phyloP scores from a whole-genome alignment of 92 coral and sea anemone genomes.

The Isaurus tuberculatus region DNA sequence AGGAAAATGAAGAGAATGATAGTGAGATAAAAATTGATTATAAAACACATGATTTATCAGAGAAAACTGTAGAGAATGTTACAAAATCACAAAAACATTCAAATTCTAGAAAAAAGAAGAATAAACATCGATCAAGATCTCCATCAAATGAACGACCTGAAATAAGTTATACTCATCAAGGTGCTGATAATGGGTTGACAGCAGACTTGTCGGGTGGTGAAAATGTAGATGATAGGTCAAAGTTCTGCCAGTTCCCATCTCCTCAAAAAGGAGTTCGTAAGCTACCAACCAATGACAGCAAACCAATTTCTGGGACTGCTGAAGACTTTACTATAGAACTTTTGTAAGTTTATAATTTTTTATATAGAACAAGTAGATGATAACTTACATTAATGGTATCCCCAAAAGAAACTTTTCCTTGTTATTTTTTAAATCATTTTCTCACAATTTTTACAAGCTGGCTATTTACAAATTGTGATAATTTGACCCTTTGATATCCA shows the following conservation, averaged over 20 bases:
- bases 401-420: too few relatives aligned
- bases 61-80: background rate
- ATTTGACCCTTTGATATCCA: too few relatives aligned
- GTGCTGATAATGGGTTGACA: conserved; percentile 38
- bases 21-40: conserved; percentile 15
- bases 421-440: too few relatives aligned
- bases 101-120: conserved; percentile 61
- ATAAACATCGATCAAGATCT: conserved; percentile 67
- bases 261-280: conserved; percentile 64
- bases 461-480: too few relatives aligned
- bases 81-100: conserved; percentile 33
- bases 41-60: background rate
- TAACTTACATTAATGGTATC: too few relatives aligned
- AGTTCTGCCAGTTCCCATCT: conserved; percentile 86
- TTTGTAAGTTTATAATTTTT: conserved; percentile 57
- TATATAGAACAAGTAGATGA: too few relatives aligned
- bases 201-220: conserved; percentile 48
- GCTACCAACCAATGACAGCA: conserved; percentile 55
- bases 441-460: too few relatives aligned
- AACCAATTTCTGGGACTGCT: conserved; percentile 64
- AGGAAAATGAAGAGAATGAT: background rate
- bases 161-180: background rate
- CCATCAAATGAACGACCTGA: conserved; percentile 61
- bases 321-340: conserved; percentile 57
- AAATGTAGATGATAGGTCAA: conserved; percentile 82